Evolutionary conservation across 2,888 invertebrate species (phyloP).

Genomic region (Drosophila flavopinicola): DNA sequence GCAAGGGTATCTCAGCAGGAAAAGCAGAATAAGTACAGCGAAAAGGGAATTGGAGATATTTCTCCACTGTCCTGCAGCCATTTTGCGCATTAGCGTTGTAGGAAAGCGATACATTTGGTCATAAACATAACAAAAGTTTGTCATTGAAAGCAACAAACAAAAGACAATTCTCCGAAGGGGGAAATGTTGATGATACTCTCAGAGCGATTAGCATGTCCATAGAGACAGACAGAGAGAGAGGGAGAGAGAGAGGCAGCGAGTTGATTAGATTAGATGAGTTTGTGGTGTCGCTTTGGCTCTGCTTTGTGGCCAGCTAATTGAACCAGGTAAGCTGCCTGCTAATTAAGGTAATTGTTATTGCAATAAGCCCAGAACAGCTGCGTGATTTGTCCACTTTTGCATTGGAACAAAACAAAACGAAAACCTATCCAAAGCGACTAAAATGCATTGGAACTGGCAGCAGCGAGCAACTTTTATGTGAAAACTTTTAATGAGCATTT

Average conservation of each 20-base stretch:
- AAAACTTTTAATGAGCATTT: slow-evolving; percentile 76
- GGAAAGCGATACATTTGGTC: slow-evolving; percentile 48
- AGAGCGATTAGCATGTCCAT: slow-evolving; percentile 22
- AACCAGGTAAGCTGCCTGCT: slow-evolving; percentile 46
- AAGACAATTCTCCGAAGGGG: slow-evolving; percentile 20
- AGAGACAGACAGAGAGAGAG: no score
- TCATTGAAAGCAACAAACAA: slow-evolving; percentile 63
- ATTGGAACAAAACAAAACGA: slow-evolving; percentile 11
- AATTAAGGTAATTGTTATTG: slow-evolving; percentile 68
- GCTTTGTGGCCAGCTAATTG: slow-evolving; percentile 25
- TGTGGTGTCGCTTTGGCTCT: slow-evolving; percentile 22
- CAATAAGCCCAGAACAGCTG: slow-evolving; percentile 45
- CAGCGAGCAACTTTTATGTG: slow-evolving; percentile 49
- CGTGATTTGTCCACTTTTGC: background rate
- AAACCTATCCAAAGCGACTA: background rate
- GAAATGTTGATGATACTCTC: slow-evolving; percentile 4
- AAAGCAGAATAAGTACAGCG: background rate
- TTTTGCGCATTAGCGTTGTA: slow-evolving; percentile 55
- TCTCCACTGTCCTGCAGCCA: slow-evolving; percentile 40
- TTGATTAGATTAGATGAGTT: slow-evolving; percentile 59
- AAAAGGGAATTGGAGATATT: background rate
- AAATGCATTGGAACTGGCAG: slow-evolving; percentile 30
- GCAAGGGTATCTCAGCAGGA: background rate
- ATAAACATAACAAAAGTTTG: slow-evolving; percentile 52
- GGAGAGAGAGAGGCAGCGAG: slow-evolving; percentile 16